These are phyloP conservation scores for Chloropsis hardwickii DNA, from an alignment of 2,113 vertebrate species.

Conservation along the genomic window DNA sequence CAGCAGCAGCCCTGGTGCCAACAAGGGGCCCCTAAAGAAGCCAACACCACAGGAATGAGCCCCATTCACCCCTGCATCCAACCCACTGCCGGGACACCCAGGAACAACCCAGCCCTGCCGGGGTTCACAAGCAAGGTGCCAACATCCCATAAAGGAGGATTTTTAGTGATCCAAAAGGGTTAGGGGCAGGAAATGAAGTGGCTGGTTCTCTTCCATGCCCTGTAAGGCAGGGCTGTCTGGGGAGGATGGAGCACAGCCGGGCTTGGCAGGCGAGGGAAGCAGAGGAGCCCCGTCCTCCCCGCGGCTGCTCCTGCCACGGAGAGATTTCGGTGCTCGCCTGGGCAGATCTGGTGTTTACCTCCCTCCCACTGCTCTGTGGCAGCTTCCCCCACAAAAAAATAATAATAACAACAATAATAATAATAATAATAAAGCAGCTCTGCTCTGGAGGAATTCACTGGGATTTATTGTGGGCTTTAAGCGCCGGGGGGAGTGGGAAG, in stretches of 20 bases:
- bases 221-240: not conserved
- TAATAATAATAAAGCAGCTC: not conserved
- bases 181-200: slow-evolving; percentile 17
- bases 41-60: fast-evolving
- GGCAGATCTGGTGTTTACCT: slow-evolving; percentile 34
- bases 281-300: not conserved
- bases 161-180: not conserved
- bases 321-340: not conserved
- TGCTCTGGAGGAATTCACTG: not conserved
- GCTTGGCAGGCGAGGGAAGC: not conserved
- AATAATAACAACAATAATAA: not conserved
- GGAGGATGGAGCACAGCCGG: not conserved
- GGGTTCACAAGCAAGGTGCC: not conserved
- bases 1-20: not conserved
- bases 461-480: slow-evolving; percentile 1
- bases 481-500: not conserved
- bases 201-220: not conserved
- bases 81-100: not conserved
- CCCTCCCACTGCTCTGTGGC: not conserved
- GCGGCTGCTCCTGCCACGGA: not conserved
- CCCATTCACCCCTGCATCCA: not conserved
- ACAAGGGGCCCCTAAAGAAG: not conserved
- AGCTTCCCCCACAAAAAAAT: slow-evolving; percentile 15
- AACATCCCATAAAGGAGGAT: not conserved
- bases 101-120: not conserved